phyloP scores from a whole-genome alignment of 1,140 invertebrate genomes.

The Laupala kohalensis region DNA sequence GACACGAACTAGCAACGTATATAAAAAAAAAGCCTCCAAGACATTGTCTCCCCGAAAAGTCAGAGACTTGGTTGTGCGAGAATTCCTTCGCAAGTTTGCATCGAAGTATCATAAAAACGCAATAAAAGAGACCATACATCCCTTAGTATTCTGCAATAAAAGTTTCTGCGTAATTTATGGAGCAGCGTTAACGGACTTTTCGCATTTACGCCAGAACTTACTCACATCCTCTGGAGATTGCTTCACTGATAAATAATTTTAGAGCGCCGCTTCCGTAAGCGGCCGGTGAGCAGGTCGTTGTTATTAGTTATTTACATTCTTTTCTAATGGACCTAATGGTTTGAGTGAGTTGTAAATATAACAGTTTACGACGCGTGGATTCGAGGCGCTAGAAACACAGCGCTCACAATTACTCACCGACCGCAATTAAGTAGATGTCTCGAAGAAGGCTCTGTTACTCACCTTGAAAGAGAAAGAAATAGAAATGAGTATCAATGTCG shows the following conservation, averaged over 20 bases:
- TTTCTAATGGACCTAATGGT: neutral
- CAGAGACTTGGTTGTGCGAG: too few species aligned
- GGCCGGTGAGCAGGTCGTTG: neutral
- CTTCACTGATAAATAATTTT: neutral
- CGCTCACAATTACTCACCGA: neutral
- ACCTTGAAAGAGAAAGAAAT: neutral
- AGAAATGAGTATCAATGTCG: too few species aligned
- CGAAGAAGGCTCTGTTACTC: too few species aligned
- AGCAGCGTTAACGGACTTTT: neutral
- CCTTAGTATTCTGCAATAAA: neutral
- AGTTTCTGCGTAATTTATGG: neutral
- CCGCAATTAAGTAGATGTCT: neutral
- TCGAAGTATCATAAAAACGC: neutral
- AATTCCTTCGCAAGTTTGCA: neutral
- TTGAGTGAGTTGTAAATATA: neutral
- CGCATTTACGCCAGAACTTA: neutral
- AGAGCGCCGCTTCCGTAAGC: neutral
- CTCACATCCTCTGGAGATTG: neutral
- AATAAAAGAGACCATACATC: neutral
- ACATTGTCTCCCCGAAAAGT: too few species aligned
- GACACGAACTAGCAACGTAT: too few species aligned
- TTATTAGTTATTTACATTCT: neutral
- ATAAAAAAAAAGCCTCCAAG: too few species aligned
- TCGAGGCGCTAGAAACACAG: too few species aligned
- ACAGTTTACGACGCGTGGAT: too few species aligned